These are phyloP conservation scores for Gymnoscelis rufifasciata DNA, from an alignment of 2,888 invertebrate genomes.

Conservation along the genomic window DNA sequence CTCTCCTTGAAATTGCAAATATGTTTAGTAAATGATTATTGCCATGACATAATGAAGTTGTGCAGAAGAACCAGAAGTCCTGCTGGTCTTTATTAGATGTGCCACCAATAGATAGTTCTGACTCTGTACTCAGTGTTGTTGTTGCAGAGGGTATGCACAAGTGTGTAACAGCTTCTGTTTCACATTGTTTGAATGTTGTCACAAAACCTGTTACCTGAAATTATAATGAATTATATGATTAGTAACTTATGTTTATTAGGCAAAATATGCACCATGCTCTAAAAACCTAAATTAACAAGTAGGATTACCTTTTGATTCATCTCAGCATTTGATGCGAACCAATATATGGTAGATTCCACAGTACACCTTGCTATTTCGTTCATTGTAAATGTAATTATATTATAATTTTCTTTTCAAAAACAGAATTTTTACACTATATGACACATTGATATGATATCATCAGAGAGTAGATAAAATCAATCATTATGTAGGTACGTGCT, in stretches of 20 bases:
- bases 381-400: too few species aligned
- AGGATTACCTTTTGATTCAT: too few species aligned
- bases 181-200: constrained; percentile 33
- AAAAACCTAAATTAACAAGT: too few species aligned
- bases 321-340: too few species aligned
- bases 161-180: constrained; percentile 42
- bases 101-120: constrained; percentile 59
- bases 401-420: too few species aligned
- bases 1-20: constrained; percentile 52
- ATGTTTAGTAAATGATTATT: constrained; percentile 51
- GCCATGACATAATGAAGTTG: constrained; percentile 47
- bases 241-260: background rate
- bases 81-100: constrained; percentile 43
- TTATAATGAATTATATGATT: background rate
- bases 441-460: too few species aligned
- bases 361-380: too few species aligned
- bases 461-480: too few species aligned
- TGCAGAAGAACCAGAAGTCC: constrained; percentile 62
- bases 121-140: constrained; percentile 37
- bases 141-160: constrained; percentile 48
- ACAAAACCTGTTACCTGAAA: background rate
- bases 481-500: too few species aligned
- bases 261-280: too few species aligned
- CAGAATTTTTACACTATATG: too few species aligned
- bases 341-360: too few species aligned